phyloP scores from a whole-genome alignment of 2,888 invertebrate genomes.

The Acholoe squamosa region DNA sequence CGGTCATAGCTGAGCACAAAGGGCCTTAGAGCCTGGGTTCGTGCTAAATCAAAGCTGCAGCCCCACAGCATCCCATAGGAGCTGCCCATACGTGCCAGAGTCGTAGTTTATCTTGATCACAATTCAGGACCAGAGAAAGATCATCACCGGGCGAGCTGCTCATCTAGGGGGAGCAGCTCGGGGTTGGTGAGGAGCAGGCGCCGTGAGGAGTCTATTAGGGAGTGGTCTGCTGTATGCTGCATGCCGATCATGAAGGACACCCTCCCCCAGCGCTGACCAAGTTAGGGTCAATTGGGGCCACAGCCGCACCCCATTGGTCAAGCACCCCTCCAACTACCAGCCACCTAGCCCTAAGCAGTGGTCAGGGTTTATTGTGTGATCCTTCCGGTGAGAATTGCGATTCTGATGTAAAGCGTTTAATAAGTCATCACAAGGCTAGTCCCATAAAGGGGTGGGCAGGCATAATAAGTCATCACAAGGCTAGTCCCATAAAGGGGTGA shows the following conservation, averaged over 20 bases:
- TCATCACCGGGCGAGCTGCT: conserved; percentile 1
- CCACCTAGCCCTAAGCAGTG: neutral
- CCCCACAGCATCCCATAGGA: neutral
- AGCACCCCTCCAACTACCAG: neutral
- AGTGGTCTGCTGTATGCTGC: neutral
- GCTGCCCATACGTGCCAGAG: neutral
- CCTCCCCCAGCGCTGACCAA: neutral
- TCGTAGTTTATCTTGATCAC: conserved; percentile 37
- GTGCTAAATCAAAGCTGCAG: neutral
- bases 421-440: conserved; percentile 25
- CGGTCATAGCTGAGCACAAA: too few relatives aligned
- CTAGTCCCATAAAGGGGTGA: neutral
- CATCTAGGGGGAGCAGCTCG: neutral
- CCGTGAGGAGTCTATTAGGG: neutral
- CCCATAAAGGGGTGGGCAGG: neutral
- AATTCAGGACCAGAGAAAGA: conserved; percentile 24
- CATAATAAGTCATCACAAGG: conserved; percentile 32
- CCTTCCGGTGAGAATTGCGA: neutral
- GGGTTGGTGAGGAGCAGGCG: conserved; percentile 13
- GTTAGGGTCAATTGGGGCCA: conserved; percentile 21
- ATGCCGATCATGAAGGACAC: neutral
- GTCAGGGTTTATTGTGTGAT: conserved; percentile 12
- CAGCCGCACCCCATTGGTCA: neutral
- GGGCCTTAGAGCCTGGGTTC: too few relatives aligned
- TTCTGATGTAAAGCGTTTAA: conserved; percentile 28